phyloP scores from a whole-genome alignment of 2,888 invertebrate species.

The Heliconius ismenius region DNA sequence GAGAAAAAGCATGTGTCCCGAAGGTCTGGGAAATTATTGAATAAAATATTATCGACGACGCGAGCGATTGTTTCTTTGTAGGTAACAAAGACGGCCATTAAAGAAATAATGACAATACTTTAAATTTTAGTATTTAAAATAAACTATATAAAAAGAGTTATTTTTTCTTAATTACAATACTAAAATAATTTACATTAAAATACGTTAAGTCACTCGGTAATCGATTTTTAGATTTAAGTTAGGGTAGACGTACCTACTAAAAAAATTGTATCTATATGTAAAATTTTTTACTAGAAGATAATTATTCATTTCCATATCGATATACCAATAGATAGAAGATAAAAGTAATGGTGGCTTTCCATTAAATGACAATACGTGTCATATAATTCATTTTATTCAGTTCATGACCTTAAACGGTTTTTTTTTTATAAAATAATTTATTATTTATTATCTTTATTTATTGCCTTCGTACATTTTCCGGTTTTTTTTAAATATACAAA shows the following conservation, averaged over 20 bases:
- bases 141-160: no score
- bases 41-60: slow-evolving; percentile 35
- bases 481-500: background rate
- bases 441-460: background rate
- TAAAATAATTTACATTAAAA: no score
- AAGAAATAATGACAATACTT: slow-evolving; percentile 12
- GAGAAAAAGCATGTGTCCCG: slow-evolving; percentile 32
- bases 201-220: background rate
- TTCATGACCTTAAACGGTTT: background rate
- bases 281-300: background rate
- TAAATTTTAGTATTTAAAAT: background rate
- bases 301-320: background rate
- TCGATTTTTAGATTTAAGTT: background rate
- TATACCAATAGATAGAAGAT: background rate
- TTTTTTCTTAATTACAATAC: no score
- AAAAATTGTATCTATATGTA: no score
- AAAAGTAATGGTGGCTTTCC: background rate
- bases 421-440: background rate
- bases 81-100: slow-evolving; percentile 8
- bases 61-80: slow-evolving; percentile 24
- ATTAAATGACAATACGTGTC: slow-evolving; percentile 1
- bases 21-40: slow-evolving; percentile 35
- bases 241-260: background rate
- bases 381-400: background rate
- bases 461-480: background rate